A percentile compares a stretch with the other conserved stretches of the same genome.
These are phyloP conservation scores for Noctua janthina DNA, from an alignment of 2,888 invertebrate species.

Conservation along the genomic window DNA sequence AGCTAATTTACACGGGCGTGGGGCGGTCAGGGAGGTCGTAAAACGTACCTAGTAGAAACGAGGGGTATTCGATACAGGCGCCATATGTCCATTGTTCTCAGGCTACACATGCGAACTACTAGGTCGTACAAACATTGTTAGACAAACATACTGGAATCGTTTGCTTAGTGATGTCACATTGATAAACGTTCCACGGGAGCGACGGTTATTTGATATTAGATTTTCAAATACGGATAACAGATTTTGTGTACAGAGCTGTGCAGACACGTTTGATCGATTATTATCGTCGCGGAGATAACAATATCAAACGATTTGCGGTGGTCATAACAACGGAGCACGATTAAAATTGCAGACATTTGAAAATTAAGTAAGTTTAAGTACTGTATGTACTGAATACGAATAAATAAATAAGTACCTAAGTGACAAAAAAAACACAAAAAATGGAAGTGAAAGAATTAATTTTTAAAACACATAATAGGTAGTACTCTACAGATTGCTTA, in stretches of 20 bases:
- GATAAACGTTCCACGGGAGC: conserved; percentile 57
- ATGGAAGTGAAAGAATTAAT: background rate
- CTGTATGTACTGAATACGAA: no score
- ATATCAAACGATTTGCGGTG: background rate
- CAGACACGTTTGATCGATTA: conserved; percentile 37
- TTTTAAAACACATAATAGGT: background rate
- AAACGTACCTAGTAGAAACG: conserved; percentile 61
- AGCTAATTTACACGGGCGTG: conserved; percentile 59
- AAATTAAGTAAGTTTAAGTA: background rate
- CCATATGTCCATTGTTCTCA: conserved; percentile 74
- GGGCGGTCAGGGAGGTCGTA: conserved; percentile 54
- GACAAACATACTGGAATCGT: conserved; percentile 71
- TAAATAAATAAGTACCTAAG: background rate
- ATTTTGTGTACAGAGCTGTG: conserved; percentile 40
- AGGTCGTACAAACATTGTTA: conserved; percentile 79
- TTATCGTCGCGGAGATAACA: conserved; percentile 14
- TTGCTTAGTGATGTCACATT: conserved; percentile 72
- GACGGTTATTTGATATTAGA: conserved; percentile 55
- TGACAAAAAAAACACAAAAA: background rate
- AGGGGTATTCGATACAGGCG: conserved; percentile 67
- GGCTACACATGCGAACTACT: conserved; percentile 74
- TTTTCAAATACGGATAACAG: conserved; percentile 55
- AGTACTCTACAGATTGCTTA: background rate
- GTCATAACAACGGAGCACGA: conserved; percentile 1
- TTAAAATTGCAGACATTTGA: conserved; percentile 1